Percentiles rank a stretch among this genome's conserved stretches.
phyloP scores from a whole-genome alignment of 1,140 invertebrate genomes.

The Drosophila setifemur region DNA sequence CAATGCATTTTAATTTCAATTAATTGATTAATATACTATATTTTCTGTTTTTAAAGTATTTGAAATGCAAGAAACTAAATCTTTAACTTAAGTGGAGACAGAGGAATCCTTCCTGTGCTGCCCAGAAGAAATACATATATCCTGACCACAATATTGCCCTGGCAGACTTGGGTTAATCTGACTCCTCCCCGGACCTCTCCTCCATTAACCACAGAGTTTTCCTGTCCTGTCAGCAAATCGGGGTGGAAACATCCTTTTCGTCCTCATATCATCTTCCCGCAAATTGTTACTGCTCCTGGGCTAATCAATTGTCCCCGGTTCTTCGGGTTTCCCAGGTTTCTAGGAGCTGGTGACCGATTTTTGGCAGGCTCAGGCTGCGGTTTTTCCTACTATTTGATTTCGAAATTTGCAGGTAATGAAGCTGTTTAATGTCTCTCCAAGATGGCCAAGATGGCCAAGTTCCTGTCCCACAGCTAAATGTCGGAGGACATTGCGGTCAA shows the following conservation, averaged over 20 bases:
- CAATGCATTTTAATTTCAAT: too few species aligned
- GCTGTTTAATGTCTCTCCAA: conserved; percentile 39
- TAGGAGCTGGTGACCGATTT: neutral
- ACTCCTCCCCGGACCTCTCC: too few species aligned
- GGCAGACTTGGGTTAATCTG: too few species aligned
- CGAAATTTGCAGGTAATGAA: conserved; percentile 49
- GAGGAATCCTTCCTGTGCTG: too few species aligned
- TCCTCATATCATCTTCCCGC: neutral
- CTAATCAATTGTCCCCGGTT: neutral
- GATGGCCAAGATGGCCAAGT: neutral
- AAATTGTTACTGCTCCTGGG: conserved; percentile 15
- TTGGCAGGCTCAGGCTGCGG: conserved; percentile 17
- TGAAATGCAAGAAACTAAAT: too few species aligned
- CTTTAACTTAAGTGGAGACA: too few species aligned
- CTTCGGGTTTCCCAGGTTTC: neutral
- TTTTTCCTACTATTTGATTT: conserved; percentile 31
- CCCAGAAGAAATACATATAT: too few species aligned
- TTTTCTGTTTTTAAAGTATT: too few species aligned
- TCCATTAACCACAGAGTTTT: conserved; percentile 33
- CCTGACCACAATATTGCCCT: too few species aligned
- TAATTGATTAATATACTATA: too few species aligned
- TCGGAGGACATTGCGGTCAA: too few species aligned
- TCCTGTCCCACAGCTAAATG: too few species aligned
- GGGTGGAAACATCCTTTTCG: conserved; percentile 9
- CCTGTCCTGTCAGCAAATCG: conserved; percentile 24